phyloP scores from a whole-genome alignment of 1,140 invertebrate species.

The Drosophila micromelanica region DNA sequence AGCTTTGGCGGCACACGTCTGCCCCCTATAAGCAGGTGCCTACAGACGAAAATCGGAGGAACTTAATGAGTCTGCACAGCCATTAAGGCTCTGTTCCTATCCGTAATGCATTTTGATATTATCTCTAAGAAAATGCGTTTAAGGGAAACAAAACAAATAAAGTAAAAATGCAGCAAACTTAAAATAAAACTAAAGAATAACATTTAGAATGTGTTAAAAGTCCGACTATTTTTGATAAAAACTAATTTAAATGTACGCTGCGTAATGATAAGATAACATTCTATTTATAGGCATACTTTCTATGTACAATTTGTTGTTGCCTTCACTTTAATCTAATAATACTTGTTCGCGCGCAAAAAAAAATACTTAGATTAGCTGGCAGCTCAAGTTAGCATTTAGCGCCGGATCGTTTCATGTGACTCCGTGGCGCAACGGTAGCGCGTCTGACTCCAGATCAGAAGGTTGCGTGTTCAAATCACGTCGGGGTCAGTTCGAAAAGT shows the following conservation, averaged over 20 bases:
- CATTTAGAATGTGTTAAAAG: too few relatives aligned
- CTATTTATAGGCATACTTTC: not conserved
- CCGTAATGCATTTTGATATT: not conserved
- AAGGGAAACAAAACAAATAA: too few relatives aligned
- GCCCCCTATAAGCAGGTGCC: slow-evolving; percentile 11
- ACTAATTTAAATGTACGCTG: slow-evolving; percentile 2
- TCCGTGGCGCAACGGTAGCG: slow-evolving; percentile 98
- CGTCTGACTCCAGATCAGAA: slow-evolving; percentile 99
- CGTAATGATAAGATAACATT: not conserved
- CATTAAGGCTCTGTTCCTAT: slow-evolving; percentile 2
- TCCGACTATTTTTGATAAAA: not conserved
- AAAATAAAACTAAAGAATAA: too few relatives aligned
- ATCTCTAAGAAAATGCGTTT: too few relatives aligned
- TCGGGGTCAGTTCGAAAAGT: slow-evolving; percentile 89
- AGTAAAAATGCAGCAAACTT: too few relatives aligned
- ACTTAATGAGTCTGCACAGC: slow-evolving; percentile 20
- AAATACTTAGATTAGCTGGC: slow-evolving; percentile 5
- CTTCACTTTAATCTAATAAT: not conserved
- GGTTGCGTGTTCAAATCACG: slow-evolving; percentile 99
- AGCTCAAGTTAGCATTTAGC: slow-evolving; percentile 30
- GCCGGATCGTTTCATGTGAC: slow-evolving; percentile 84
- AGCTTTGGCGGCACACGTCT: slow-evolving; percentile 55
- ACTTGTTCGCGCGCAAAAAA: not conserved
- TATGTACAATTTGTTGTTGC: slow-evolving; percentile 3
- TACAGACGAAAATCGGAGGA: not conserved